A percentile compares a stretch with the other conserved stretches of the same genome.
phyloP scores from a whole-genome alignment of 2,797 vertebrate genomes.

The Adrianichthys oophorus region DNA sequence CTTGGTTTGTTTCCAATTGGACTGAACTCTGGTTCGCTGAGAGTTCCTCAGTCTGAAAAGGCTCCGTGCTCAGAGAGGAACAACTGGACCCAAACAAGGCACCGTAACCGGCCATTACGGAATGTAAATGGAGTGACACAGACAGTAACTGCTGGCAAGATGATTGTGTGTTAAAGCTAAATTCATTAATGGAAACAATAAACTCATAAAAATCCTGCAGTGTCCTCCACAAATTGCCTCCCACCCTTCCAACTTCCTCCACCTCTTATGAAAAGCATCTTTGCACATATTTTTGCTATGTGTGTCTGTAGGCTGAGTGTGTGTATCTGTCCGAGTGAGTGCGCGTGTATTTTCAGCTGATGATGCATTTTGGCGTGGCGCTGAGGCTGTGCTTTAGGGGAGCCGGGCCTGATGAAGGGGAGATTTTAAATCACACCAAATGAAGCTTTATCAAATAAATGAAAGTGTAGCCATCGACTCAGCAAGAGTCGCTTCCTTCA shows the following conservation, averaged over 20 bases:
- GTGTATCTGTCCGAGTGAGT: slow-evolving; percentile 19
- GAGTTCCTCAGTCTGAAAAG: too few relatives aligned
- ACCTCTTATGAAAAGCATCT: slow-evolving; percentile 44
- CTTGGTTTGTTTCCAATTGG: too few relatives aligned
- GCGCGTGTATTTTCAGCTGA: slow-evolving; percentile 66
- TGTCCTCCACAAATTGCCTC: slow-evolving; percentile 14
- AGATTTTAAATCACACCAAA: slow-evolving; percentile 74
- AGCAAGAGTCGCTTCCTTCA: slow-evolving; percentile 64
- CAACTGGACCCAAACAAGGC: too few relatives aligned
- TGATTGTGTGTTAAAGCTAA: not conserved
- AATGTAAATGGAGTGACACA: too few relatives aligned
- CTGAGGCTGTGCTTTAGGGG: slow-evolving; percentile 65
- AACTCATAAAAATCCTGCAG: slow-evolving; percentile 25
- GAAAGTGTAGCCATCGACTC: slow-evolving; percentile 66
- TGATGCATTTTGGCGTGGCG: slow-evolving; percentile 60
- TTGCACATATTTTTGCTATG: slow-evolving; percentile 18
- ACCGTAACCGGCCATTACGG: too few relatives aligned
- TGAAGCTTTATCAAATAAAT: slow-evolving; percentile 75
- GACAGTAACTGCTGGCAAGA: not conserved
- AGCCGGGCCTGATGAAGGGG: slow-evolving; percentile 65
- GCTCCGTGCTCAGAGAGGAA: too few relatives aligned
- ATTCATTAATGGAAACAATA: slow-evolving; percentile 6
- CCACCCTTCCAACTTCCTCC: slow-evolving; percentile 30
- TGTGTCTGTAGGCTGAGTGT: slow-evolving; percentile 13
- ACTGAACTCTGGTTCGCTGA: too few relatives aligned